These are phyloP conservation scores for Anseranas semipalmata DNA, from an alignment of 2,113 vertebrate genomes.

Conservation along the genomic window DNA sequence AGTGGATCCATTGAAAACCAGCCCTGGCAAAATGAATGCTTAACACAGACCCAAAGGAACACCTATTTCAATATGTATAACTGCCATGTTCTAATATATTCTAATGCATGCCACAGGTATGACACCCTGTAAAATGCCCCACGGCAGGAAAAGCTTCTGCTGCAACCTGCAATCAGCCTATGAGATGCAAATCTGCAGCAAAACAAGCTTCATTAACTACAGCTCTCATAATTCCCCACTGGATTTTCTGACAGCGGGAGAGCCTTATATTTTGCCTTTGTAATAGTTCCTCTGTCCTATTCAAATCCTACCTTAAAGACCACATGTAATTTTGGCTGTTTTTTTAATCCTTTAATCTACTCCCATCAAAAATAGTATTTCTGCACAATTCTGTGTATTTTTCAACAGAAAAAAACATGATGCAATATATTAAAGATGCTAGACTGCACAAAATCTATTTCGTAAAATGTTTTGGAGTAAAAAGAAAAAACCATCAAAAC, in stretches of 20 bases:
- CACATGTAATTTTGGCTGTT: slow-evolving; percentile 22
- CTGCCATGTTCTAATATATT: background rate
- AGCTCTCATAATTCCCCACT: background rate
- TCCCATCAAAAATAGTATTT: background rate
- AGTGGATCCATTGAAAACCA: background rate
- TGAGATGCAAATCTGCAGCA: background rate
- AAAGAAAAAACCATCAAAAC: background rate
- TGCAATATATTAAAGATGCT: background rate
- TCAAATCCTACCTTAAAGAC: background rate
- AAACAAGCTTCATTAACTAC: background rate
- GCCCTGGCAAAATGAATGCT: background rate
- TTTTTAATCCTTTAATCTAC: background rate
- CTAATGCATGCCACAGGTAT: background rate
- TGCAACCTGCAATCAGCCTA: background rate
- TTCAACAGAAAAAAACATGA: background rate
- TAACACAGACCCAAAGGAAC: background rate
- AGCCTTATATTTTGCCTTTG: background rate
- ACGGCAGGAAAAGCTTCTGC: background rate
- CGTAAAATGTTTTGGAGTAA: background rate
- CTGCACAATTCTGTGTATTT: background rate
- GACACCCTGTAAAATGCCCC: background rate
- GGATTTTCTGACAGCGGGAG: background rate
- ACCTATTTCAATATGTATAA: background rate
- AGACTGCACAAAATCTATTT: background rate
- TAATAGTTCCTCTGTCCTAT: background rate